A percentile compares a stretch with the other conserved stretches of the same genome.
These are phyloP conservation scores for Coenonympha glycerion DNA, from an alignment of 2,888 invertebrate species.

Conservation along the genomic window DNA sequence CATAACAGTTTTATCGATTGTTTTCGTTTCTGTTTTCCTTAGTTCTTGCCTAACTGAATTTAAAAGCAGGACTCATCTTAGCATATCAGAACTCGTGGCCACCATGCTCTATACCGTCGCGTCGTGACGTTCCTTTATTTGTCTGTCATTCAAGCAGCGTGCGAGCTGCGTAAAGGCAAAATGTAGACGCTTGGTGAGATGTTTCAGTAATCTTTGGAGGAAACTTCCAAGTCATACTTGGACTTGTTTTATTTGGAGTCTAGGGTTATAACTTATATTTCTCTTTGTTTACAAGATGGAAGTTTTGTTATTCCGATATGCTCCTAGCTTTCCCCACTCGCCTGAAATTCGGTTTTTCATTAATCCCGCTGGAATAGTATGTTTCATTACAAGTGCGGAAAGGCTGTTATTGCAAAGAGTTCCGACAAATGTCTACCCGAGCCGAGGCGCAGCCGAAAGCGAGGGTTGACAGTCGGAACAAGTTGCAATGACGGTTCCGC, in stretches of 20 bases:
- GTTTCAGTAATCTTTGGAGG: constrained; percentile 57
- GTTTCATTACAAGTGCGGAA: too few relatives aligned
- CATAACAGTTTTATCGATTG: too few relatives aligned
- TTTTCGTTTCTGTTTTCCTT: too few relatives aligned
- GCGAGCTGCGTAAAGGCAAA: constrained; percentile 55
- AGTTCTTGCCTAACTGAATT: too few relatives aligned
- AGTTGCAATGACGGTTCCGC: too few relatives aligned
- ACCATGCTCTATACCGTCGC: constrained; percentile 26
- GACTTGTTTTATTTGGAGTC: constrained; percentile 44
- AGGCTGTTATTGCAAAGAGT: too few relatives aligned
- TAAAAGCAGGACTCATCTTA: background rate
- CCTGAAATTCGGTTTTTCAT: too few relatives aligned
- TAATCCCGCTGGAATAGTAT: too few relatives aligned
- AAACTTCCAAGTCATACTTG: constrained; percentile 70
- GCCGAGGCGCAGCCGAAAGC: too few relatives aligned
- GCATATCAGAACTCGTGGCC: background rate
- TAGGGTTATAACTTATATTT: constrained; percentile 33
- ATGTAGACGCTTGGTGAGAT: constrained; percentile 58
- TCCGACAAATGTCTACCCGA: too few relatives aligned
- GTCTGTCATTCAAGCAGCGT: constrained; percentile 64
- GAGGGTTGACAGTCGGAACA: too few relatives aligned
- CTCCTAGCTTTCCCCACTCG: too few relatives aligned
- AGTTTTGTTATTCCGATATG: background rate
- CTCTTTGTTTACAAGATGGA: background rate
- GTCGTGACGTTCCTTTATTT: constrained; percentile 66